phyloP scores from a whole-genome alignment of 2,113 vertebrate genomes.

The Sturnira hondurensis region DNA sequence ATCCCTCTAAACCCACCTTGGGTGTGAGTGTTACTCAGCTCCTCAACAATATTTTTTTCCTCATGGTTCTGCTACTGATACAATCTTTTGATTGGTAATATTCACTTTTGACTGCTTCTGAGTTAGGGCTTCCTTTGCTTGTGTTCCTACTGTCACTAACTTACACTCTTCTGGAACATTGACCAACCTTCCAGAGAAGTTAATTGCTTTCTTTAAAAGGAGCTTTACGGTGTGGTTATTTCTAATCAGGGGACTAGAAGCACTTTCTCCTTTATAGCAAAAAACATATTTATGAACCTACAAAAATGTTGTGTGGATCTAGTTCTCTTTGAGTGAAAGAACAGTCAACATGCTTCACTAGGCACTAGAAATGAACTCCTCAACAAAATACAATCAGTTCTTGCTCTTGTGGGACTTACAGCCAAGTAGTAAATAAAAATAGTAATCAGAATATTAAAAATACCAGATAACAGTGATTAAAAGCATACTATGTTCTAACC shows the following conservation, averaged over 20 bases:
- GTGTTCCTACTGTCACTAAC: background rate
- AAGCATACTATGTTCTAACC: background rate
- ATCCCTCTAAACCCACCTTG: background rate
- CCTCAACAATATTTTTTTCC: background rate
- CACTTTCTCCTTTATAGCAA: background rate
- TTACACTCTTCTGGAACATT: background rate
- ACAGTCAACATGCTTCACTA: background rate
- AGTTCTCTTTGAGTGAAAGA: background rate
- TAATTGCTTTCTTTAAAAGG: background rate
- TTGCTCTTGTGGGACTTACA: background rate
- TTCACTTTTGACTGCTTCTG: background rate
- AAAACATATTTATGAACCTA: background rate
- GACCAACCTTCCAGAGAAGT: background rate
- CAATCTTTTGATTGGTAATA: background rate
- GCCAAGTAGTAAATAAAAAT: background rate
- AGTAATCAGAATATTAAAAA: background rate
- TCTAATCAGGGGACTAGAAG: background rate
- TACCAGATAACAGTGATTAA: background rate
- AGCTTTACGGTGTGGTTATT: background rate
- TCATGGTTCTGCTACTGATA: background rate
- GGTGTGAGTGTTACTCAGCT: background rate
- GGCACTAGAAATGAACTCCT: background rate
- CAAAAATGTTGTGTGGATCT: background rate
- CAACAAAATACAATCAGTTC: background rate
- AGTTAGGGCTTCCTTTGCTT: background rate